A percentile compares a stretch with the other conserved stretches of the same genome.
These are phyloP conservation scores for Eudasyphora cyanicolor DNA, from an alignment of 2,888 invertebrate species.

Conservation along the genomic window DNA sequence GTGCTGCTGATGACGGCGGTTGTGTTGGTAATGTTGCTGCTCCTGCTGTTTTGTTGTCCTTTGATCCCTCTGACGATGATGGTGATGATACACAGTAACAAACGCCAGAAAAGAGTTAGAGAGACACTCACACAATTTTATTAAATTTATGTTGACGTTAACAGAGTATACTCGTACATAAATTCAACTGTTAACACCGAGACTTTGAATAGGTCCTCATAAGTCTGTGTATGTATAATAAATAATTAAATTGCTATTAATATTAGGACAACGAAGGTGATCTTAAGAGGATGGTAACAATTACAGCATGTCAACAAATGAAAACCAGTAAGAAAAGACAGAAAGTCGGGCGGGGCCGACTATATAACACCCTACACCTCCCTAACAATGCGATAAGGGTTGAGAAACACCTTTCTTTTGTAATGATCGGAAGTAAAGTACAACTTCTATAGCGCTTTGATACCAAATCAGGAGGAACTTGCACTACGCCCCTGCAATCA, in stretches of 20 bases:
- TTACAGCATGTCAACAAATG: too few relatives aligned
- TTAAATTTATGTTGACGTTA: constrained; percentile 36
- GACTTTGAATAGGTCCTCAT: too few relatives aligned
- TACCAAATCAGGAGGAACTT: too few relatives aligned
- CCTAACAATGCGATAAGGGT: too few relatives aligned
- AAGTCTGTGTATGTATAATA: not conserved
- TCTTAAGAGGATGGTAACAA: too few relatives aligned
- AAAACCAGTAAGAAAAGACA: too few relatives aligned
- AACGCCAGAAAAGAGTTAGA: not conserved
- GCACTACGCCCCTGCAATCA: too few relatives aligned
- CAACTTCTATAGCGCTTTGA: too few relatives aligned
- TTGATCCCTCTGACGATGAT: not conserved
- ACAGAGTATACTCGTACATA: not conserved
- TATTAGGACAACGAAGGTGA: not conserved
- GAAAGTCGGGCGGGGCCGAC: too few relatives aligned
- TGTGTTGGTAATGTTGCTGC: not conserved
- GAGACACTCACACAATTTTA: constrained; percentile 42
- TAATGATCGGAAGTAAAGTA: too few relatives aligned
- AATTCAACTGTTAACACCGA: not conserved
- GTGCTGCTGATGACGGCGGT: not conserved
- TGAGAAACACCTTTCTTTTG: too few relatives aligned
- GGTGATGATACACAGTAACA: not conserved
- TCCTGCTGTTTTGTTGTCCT: not conserved
- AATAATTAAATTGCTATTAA: not conserved
- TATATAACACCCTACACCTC: too few relatives aligned